Evolutionary conservation across 2,797 vertebrate species (phyloP).

Genomic region (Thamnophis elegans): DNA sequence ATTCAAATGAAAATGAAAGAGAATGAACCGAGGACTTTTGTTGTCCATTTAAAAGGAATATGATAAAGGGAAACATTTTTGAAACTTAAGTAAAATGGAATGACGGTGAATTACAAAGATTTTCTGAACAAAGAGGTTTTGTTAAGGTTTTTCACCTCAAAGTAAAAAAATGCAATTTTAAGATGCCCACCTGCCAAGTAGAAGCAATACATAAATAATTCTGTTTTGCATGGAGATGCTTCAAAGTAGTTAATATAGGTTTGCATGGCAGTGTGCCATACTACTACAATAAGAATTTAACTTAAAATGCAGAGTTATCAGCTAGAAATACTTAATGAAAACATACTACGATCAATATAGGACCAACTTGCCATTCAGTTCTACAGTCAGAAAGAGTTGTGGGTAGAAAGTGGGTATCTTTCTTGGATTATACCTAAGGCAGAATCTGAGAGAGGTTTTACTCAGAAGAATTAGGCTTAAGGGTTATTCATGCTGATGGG

Average conservation of each 20-base stretch:
- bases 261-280: constrained; percentile 66
- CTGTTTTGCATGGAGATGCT: constrained; percentile 70
- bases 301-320: neutral
- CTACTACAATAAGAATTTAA: neutral
- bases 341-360: neutral
- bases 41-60: constrained; percentile 17
- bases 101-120: constrained; percentile 52
- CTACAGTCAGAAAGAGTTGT: neutral
- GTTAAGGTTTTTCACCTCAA: constrained; percentile 30
- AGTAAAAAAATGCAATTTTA: constrained; percentile 62
- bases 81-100: constrained; percentile 52
- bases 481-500: neutral
- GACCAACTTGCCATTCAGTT: neutral
- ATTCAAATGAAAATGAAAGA: neutral
- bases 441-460: neutral
- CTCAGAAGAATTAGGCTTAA: neutral
- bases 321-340: neutral
- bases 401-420: neutral
- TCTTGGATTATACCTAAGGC: neutral
- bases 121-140: constrained; percentile 42
- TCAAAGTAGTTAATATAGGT: constrained; percentile 76
- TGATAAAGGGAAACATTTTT: constrained; percentile 45
- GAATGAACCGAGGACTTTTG: neutral
- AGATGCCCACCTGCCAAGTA: constrained; percentile 69
- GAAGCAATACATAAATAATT: constrained; percentile 74